phyloP scores from a whole-genome alignment of 2,888 invertebrate species.

The Masnerella sp. region DNA sequence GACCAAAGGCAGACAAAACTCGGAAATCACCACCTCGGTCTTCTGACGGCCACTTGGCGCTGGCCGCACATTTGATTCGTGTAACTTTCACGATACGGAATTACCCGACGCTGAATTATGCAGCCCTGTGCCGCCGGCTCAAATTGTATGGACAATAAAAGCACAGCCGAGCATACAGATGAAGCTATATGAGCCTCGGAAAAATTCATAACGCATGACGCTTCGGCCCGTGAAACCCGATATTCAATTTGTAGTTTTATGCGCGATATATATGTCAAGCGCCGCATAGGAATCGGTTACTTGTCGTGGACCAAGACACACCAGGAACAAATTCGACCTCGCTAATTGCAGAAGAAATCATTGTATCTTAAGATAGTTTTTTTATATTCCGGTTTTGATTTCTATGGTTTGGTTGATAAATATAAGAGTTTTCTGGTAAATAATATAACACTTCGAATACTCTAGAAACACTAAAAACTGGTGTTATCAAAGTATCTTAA shows the following conservation, averaged over 20 bases:
- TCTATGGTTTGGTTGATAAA: too few relatives aligned
- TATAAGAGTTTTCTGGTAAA: too few relatives aligned
- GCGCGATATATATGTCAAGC: constrained; percentile 35
- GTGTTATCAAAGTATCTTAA: too few relatives aligned
- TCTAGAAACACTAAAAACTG: too few relatives aligned
- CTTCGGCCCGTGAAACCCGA: constrained; percentile 39
- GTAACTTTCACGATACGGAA: constrained; percentile 51
- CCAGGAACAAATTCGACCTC: too few relatives aligned
- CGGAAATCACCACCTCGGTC: constrained; percentile 32
- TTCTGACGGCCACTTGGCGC: constrained; percentile 29
- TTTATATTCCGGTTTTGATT: too few relatives aligned
- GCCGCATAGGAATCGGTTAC: constrained; percentile 31
- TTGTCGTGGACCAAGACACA: constrained; percentile 8
- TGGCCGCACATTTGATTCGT: constrained; percentile 42
- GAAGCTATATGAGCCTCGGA: constrained; percentile 39
- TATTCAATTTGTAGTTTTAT: constrained; percentile 56
- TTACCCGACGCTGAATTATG: constrained; percentile 54
- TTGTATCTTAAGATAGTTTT: too few relatives aligned
- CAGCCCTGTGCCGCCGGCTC: constrained; percentile 38
- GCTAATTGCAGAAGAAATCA: too few relatives aligned
- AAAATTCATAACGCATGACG: constrained; percentile 52
- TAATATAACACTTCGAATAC: too few relatives aligned
- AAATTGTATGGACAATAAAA: constrained; percentile 58
- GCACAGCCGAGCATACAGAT: constrained; percentile 52
- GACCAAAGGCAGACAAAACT: too few relatives aligned